These are phyloP conservation scores for Ridgeia piscesae DNA, from an alignment of 1,140 invertebrate species.

Conservation along the genomic window DNA sequence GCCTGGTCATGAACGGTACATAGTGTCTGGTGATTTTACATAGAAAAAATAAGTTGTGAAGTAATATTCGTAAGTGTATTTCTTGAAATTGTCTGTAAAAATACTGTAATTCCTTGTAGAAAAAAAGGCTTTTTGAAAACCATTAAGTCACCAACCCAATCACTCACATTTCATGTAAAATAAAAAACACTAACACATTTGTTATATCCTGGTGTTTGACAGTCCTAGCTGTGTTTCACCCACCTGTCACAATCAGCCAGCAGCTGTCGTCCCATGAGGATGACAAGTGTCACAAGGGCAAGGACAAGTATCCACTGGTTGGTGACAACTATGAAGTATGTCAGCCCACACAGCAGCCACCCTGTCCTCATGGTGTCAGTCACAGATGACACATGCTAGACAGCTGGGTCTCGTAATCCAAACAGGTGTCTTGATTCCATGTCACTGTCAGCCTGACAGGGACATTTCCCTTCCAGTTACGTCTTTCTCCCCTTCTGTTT, in stretches of 20 bases:
- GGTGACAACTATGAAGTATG: not conserved
- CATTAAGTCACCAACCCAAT: not conserved
- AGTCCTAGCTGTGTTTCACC: not conserved
- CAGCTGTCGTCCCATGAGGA: not conserved
- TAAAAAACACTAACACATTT: not conserved
- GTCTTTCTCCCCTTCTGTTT: not conserved
- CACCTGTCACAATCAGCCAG: not conserved
- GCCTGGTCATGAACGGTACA: not conserved
- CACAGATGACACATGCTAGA: not conserved
- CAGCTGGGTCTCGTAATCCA: not conserved
- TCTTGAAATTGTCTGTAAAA: not conserved
- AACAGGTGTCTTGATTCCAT: not conserved
- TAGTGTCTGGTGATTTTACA: not conserved
- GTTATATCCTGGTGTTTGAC: not conserved
- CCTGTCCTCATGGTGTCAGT: not conserved
- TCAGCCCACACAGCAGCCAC: not conserved
- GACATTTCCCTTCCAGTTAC: not conserved
- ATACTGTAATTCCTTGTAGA: not conserved
- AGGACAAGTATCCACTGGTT: not conserved
- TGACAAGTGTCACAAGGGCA: not conserved
- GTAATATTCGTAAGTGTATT: not conserved
- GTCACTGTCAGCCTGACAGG: not conserved
- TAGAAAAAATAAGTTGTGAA: not conserved
- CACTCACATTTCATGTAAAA: not conserved
- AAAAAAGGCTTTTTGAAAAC: too few relatives aligned